phyloP scores from a whole-genome alignment of 2,797 vertebrate species.

The Ceyx erithaca region DNA sequence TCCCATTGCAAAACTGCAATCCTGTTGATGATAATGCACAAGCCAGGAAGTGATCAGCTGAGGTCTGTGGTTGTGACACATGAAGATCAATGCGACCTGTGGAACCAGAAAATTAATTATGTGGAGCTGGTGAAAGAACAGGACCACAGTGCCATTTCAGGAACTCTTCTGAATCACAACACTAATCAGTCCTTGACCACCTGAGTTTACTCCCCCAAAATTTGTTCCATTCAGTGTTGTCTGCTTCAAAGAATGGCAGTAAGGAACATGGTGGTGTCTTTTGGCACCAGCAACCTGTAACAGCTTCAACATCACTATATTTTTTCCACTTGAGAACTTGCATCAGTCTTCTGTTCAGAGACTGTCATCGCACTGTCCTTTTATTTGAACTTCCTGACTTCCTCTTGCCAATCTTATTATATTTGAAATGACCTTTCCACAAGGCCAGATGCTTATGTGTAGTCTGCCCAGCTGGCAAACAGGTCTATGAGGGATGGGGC shows the following conservation, averaged over 20 bases:
- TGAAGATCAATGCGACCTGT: not conserved
- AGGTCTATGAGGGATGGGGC: not conserved
- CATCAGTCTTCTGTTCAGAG: not conserved
- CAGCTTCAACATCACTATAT: not conserved
- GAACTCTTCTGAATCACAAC: not conserved
- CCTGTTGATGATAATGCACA: not conserved
- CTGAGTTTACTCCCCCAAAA: not conserved
- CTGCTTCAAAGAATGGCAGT: not conserved
- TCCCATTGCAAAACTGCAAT: slow-evolving; percentile 22
- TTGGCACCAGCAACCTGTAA: not conserved
- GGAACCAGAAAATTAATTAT: slow-evolving; percentile 7
- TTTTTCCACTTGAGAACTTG: not conserved
- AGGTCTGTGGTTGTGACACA: slow-evolving; percentile 25
- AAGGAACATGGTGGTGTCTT: not conserved
- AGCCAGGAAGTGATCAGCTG: not conserved
- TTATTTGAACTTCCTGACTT: not conserved
- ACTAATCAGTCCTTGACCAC: not conserved
- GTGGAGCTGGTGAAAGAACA: not conserved
- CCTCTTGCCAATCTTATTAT: not conserved
- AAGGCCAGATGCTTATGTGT: not conserved
- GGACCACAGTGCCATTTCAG: not conserved
- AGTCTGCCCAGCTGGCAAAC: not conserved
- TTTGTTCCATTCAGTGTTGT: not conserved
- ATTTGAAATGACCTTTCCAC: not conserved
- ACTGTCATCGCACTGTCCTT: not conserved